These are phyloP conservation scores for Drosophila colorata DNA, from an alignment of 2,888 invertebrate species.

Conservation along the genomic window DNA sequence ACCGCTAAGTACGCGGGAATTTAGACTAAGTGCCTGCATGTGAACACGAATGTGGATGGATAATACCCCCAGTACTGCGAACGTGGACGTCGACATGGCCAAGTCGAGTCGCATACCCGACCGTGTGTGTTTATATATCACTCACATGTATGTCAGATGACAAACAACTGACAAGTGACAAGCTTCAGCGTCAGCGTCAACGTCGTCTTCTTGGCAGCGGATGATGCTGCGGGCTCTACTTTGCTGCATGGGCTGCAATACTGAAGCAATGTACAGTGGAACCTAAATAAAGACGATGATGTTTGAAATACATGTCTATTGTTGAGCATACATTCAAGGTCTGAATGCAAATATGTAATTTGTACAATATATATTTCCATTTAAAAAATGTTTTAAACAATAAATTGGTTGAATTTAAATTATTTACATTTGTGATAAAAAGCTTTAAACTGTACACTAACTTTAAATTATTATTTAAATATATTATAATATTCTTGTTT, in stretches of 20 bases:
- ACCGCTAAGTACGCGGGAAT: conserved; percentile 73
- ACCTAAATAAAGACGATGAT: conserved; percentile 15
- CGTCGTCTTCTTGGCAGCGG: conserved; percentile 46
- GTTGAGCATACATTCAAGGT: too few relatives aligned
- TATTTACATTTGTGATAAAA: too few relatives aligned
- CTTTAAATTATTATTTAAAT: background rate
- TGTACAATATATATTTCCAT: too few relatives aligned
- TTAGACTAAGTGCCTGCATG: conserved; percentile 72
- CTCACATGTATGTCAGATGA: conserved; percentile 83
- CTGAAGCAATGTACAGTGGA: conserved; percentile 53
- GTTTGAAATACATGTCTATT: background rate
- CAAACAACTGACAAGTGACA: conserved; percentile 84
- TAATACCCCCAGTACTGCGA: conserved; percentile 41
- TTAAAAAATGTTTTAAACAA: too few relatives aligned
- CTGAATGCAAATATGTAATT: too few relatives aligned
- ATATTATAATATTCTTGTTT: background rate
- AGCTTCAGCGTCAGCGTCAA: conserved; percentile 74
- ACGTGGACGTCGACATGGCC: conserved; percentile 58
- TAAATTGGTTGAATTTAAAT: too few relatives aligned
- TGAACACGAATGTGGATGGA: conserved; percentile 54
- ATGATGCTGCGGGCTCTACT: conserved; percentile 37
- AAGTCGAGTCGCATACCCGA: conserved; percentile 56
- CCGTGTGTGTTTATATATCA: conserved; percentile 82
- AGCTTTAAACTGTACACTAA: too few relatives aligned
- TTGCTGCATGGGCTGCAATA: conserved; percentile 23